Conservation (phyloP, 2,797 vertebrate genomes). For the Esox lucius region DNA sequence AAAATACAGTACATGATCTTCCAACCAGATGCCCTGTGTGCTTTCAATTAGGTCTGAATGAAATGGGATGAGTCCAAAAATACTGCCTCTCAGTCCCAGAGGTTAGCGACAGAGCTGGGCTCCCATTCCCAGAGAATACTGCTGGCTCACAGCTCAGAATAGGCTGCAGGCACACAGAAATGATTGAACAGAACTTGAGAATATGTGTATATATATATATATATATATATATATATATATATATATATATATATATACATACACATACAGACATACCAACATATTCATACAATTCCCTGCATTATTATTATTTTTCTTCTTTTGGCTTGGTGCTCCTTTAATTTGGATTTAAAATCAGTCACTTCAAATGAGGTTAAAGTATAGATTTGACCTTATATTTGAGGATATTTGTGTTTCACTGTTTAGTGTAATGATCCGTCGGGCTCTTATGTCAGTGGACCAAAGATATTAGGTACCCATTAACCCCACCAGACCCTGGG, state of each 20-base stretch:
- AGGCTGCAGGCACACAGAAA: neutral
- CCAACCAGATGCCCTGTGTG: constrained; percentile 50
- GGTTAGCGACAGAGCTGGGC: neutral
- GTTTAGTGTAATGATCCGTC: too few species aligned
- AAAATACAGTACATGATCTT: constrained; percentile 49
- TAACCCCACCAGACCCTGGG: too few species aligned
- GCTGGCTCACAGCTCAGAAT: neutral
- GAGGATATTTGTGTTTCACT: too few species aligned
- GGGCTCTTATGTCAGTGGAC: too few species aligned
- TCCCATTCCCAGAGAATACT: neutral
- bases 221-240: too few species aligned
- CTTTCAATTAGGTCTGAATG: constrained; percentile 60
- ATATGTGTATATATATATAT: neutral
- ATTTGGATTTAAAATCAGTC: too few species aligned
- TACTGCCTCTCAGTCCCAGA: constrained; percentile 47
- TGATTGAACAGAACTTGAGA: neutral
- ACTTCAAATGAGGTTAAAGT: too few species aligned
- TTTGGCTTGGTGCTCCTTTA: too few species aligned
- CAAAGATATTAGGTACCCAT: too few species aligned
- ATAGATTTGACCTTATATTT: too few species aligned
- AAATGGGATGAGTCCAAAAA: constrained; percentile 71
- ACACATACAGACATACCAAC: neutral
- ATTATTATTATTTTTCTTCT: too few species aligned
- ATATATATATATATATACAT: neutral
- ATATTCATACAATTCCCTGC: too few species aligned